Conservation (phyloP, 1,140 invertebrate species). For the Teleogryllus occipitalis region DNA sequence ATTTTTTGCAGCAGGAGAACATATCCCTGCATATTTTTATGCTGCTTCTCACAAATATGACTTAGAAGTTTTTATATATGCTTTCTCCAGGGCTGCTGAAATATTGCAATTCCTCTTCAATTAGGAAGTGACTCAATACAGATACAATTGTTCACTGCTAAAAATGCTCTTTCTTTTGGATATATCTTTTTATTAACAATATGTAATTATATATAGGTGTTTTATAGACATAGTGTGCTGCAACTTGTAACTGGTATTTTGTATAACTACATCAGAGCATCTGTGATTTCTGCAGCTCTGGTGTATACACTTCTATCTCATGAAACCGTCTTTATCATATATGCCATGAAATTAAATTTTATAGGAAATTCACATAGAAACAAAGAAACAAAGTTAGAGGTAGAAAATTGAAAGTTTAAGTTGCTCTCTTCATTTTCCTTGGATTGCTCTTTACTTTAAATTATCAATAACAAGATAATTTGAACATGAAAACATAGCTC, state of each 20-base stretch:
- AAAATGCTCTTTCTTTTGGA: not conserved
- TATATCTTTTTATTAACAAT: not conserved
- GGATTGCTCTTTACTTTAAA: too few species aligned
- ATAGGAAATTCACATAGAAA: too few species aligned
- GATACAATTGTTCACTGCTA: not conserved
- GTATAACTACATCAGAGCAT: not conserved
- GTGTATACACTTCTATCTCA: not conserved
- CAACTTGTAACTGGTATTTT: not conserved
- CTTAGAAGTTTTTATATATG: not conserved
- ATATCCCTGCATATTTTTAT: too few species aligned
- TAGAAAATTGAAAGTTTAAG: too few species aligned
- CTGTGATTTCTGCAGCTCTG: constrained; percentile 3
- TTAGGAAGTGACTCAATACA: not conserved
- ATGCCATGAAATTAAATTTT: too few species aligned
- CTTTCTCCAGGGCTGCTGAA: constrained; percentile 1
- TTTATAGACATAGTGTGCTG: not conserved
- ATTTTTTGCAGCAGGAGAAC: not conserved
- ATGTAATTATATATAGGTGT: not conserved
- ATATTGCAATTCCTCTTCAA: not conserved
- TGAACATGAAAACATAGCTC: too few species aligned
- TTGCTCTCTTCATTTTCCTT: too few species aligned
- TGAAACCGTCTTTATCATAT: not conserved
- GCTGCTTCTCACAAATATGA: not conserved
- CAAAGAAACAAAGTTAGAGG: too few species aligned
- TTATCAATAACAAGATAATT: too few species aligned